Evolutionary conservation across 1,140 invertebrate species (phyloP).

Genomic region (Mamestra configurata): DNA sequence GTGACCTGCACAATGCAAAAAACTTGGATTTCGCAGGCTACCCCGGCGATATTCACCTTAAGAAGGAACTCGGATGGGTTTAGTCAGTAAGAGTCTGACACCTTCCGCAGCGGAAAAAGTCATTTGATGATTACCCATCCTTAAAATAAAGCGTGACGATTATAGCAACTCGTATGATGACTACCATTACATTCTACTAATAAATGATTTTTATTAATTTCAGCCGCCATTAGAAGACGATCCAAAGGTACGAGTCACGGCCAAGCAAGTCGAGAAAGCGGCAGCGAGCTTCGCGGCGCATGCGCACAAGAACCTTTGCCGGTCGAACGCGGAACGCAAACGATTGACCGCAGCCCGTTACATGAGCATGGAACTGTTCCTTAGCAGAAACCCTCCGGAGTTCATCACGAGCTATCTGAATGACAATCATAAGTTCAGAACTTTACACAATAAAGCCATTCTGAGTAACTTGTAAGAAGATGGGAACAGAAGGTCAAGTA

Average conservation of each 20-base stretch:
- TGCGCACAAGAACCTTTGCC: conserved; percentile 81
- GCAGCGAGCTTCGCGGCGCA: conserved; percentile 76
- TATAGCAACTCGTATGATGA: too few relatives aligned
- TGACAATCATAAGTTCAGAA: conserved; percentile 88
- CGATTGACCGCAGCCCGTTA: conserved; percentile 85
- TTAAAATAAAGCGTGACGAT: too few relatives aligned
- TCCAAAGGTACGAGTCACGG: conserved; percentile 78
- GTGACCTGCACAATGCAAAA: too few relatives aligned
- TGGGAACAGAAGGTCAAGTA: too few relatives aligned
- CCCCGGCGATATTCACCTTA: too few relatives aligned
- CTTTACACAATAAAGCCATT: conserved; percentile 85
- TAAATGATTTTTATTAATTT: conserved; percentile 50
- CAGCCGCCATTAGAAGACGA: conserved; percentile 85
- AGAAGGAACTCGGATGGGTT: too few relatives aligned
- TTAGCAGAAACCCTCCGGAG: conserved; percentile 86
- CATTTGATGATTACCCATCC: too few relatives aligned
- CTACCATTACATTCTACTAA: too few relatives aligned
- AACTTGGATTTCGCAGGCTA: too few relatives aligned
- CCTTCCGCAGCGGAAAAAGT: too few relatives aligned
- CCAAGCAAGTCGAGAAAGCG: conserved; percentile 82
- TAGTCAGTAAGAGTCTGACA: too few relatives aligned
- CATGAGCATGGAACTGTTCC: conserved; percentile 88
- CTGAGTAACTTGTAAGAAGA: conserved; percentile 77
- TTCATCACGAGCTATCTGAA: conserved; percentile 89
- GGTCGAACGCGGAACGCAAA: conserved; percentile 78